Base-by-base conservation (phyloP, 2,888 invertebrate genomes). In the Spodoptera picta region DNA sequence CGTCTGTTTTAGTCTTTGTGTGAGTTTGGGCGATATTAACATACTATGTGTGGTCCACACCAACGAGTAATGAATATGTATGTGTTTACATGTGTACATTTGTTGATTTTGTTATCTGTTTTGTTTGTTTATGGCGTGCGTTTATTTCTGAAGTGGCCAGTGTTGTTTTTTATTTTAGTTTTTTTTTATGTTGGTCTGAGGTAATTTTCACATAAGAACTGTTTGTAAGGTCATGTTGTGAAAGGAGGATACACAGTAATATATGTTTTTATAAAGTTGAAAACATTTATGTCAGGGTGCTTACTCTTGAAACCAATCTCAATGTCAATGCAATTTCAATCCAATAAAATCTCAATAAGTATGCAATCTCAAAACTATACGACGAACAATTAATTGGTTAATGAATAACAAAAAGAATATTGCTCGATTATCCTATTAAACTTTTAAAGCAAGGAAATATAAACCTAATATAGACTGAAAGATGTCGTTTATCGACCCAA, bases 1-100 rank as follows among this genome's bases (percentile, higher is more conserved):
- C 60, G 46, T 65, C 58, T 75, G 41, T 58, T 65, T 69, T 52
- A 58, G 56, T 27, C 31, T 19, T 41, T 44, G 23, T 61, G 36
- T 52, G 49, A 55, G 46, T 55, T 45, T 45, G 23, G 14, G 41
- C 52, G 44, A 59, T 60, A 46, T 49, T 19, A 50, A 42, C 46
- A 48, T 57, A 48, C 7, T 56, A 24, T 47, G 23, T 42, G n/a
- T 6, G 7, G 7, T 3, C 46, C 36, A 42, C 14, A 48, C 9
- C 36, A 7, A 12, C 31, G 19, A 24, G 36, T 42, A 43, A 60
- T 53, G 42, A 51, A 45, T 55, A 65, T 46, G 36, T 36, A 50
- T 52, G 36, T 45, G 36, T 41, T 36, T n/a, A 41, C 48, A 55
- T 44, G 36, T 36, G 36, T 36, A 53, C 49, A 24, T 36, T 14